These are phyloP conservation scores for Drosophila maculinotata DNA, from an alignment of 2,888 invertebrate genomes.

Conservation along the genomic window DNA sequence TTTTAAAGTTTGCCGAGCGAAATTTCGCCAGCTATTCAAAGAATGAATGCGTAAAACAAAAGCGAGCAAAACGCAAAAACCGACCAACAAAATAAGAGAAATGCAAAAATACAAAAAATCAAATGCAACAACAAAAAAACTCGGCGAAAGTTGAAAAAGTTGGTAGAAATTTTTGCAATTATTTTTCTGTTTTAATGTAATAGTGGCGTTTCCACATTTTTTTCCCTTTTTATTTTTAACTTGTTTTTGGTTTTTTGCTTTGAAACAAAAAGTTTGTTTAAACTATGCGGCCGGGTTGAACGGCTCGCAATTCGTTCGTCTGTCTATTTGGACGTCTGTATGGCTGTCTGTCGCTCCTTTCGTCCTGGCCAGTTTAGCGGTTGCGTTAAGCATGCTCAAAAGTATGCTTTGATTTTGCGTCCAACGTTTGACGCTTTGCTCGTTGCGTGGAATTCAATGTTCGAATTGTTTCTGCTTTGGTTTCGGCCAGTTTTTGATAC, in stretches of 20 bases:
- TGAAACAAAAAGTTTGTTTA: slow-evolving; percentile 76
- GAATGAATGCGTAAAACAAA: slow-evolving; percentile 56
- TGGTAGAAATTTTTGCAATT: slow-evolving; percentile 75
- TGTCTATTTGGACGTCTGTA: slow-evolving; percentile 15
- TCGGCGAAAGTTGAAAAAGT: slow-evolving; percentile 70
- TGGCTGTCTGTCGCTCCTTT: slow-evolving; percentile 13
- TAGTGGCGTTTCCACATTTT: slow-evolving; percentile 52
- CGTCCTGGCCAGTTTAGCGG: slow-evolving; percentile 69
- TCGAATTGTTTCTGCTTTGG: slow-evolving; percentile 68
- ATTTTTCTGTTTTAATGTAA: slow-evolving; percentile 78
- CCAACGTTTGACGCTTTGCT: slow-evolving; percentile 54
- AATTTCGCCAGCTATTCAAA: slow-evolving; percentile 57
- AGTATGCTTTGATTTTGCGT: slow-evolving; percentile 75
- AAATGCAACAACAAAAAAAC: slow-evolving; percentile 33
- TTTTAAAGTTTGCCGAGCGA: slow-evolving; percentile 62
- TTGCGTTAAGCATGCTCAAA: slow-evolving; percentile 66
- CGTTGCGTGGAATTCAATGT: slow-evolving; percentile 73
- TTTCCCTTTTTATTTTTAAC: slow-evolving; percentile 33
- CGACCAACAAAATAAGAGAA: slow-evolving; percentile 18
- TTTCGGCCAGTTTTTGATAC: slow-evolving; percentile 19
- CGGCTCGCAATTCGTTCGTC: slow-evolving; percentile 32
- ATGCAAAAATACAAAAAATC: slow-evolving; percentile 9
- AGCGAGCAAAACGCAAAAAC: slow-evolving; percentile 37
- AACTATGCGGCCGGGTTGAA: slow-evolving; percentile 67
- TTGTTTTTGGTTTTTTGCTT: slow-evolving; percentile 46